Evolutionary conservation across 2,888 invertebrate genomes (phyloP).

Genomic region (Abscondita cerata): DNA sequence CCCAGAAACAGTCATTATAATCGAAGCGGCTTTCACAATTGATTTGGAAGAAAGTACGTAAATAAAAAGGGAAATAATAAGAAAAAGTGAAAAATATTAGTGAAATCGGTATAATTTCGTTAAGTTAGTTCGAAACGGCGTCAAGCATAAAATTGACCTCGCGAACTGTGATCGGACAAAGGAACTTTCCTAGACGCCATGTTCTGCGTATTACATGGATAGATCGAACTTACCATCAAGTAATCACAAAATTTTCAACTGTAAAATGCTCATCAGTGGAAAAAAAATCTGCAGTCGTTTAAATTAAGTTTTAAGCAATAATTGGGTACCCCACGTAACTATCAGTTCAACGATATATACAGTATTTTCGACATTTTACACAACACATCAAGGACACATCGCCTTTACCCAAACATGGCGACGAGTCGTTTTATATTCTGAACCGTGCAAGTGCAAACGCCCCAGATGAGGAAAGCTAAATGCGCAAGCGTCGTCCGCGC

Average conservation of each 20-base stretch:
- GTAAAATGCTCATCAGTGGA: conserved; percentile 64
- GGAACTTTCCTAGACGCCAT: conserved; percentile 51
- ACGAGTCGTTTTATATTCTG: conserved; percentile 56
- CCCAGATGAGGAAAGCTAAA: conserved; percentile 39
- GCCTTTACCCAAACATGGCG: conserved; percentile 64
- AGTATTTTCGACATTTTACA: conserved; percentile 61
- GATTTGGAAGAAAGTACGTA: conserved; percentile 21
- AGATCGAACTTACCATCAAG: conserved; percentile 68
- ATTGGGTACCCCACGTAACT: conserved; percentile 64
- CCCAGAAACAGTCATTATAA: conserved; percentile 20
- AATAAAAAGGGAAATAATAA: not conserved
- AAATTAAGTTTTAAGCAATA: conserved; percentile 58
- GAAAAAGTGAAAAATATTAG: conserved; percentile 6
- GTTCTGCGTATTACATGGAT: conserved; percentile 61
- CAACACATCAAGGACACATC: conserved; percentile 58
- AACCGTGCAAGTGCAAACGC: conserved; percentile 43
- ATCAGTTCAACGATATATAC: conserved; percentile 60
- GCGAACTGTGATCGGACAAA: conserved; percentile 26
- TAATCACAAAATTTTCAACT: conserved; percentile 70
- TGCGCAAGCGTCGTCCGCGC: conserved; percentile 41
- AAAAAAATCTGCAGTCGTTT: conserved; percentile 59
- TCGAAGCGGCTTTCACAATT: conserved; percentile 31
- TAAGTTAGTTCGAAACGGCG: not conserved
- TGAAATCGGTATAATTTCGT: conserved; percentile 12
- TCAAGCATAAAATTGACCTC: conserved; percentile 14